A percentile compares a stretch with the other conserved stretches of the same genome.
Conservation (phyloP, 2,888 invertebrate genomes). For the Trissolcus japonicus region DNA sequence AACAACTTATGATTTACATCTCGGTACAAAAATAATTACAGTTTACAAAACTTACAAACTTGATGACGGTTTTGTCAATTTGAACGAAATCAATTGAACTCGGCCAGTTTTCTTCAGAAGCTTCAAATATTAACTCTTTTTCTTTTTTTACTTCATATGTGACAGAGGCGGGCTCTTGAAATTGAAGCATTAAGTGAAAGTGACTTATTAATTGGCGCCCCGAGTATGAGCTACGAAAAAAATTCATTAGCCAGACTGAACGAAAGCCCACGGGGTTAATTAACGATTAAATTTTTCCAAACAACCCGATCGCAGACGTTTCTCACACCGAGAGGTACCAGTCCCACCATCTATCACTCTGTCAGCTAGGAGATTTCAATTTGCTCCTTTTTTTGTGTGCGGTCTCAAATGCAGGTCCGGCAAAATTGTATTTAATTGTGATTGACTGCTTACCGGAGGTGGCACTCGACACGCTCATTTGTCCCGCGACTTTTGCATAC, state of each 20-base stretch:
- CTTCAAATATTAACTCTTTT: too few species aligned
- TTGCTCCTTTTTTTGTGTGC: conserved; percentile 75
- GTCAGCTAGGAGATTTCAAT: conserved; percentile 75
- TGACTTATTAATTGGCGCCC: conserved; percentile 16
- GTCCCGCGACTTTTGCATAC: conserved; percentile 67
- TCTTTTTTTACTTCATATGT: not conserved
- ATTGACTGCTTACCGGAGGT: conserved; percentile 73
- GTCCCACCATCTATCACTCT: conserved; percentile 71
- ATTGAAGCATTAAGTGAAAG: conserved; percentile 32
- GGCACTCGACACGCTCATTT: conserved; percentile 65
- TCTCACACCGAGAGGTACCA: conserved; percentile 23
- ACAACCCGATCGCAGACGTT: conserved; percentile 36
- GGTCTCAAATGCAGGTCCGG: conserved; percentile 68
- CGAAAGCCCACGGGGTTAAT: conserved; percentile 23
- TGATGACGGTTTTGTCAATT: not conserved
- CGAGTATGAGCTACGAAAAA: conserved; percentile 4
- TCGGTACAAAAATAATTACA: not conserved
- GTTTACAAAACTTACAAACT: not conserved
- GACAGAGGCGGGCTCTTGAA: not conserved
- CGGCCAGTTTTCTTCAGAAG: too few species aligned
- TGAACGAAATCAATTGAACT: too few species aligned
- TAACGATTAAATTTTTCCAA: conserved; percentile 32
- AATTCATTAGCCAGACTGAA: conserved; percentile 19
- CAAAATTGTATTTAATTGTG: conserved; percentile 76
- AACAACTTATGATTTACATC: not conserved